Evolutionary conservation across 2,888 invertebrate species (phyloP).

Genomic region (Trachelus troglodyta): DNA sequence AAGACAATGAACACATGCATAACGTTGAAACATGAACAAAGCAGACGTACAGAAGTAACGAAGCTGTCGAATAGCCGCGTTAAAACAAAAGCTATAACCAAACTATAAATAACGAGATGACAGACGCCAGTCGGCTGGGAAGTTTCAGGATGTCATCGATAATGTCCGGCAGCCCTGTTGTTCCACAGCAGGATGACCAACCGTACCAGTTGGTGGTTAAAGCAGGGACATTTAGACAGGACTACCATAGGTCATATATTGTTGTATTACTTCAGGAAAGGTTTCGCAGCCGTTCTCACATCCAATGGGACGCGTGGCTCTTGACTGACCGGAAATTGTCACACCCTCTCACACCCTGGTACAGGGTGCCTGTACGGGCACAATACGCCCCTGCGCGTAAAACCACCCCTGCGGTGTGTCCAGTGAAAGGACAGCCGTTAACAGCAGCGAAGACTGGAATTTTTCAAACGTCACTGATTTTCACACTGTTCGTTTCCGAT

Average conservation of each 20-base stretch:
- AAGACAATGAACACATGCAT: too few species aligned
- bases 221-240: neutral
- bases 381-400: too few species aligned
- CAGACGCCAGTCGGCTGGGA: conserved; percentile 25
- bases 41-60: too few species aligned
- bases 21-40: too few species aligned
- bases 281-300: conserved; percentile 18
- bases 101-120: conserved; percentile 18
- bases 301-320: conserved; percentile 1
- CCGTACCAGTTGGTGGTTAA: neutral
- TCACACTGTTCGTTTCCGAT: too few species aligned
- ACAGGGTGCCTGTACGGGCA: too few species aligned
- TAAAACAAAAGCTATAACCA: too few species aligned
- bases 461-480: conserved; percentile 13
- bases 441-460: conserved; percentile 9
- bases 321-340: conserved; percentile 16
- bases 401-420: conserved; percentile 35
- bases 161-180: conserved; percentile 27
- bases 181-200: conserved; percentile 15
- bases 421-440: conserved; percentile 43
- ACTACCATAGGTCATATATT: conserved; percentile 10
- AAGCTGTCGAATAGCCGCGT: too few species aligned
- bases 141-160: conserved; percentile 38
- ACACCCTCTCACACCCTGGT: neutral
- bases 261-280: conserved; percentile 13